Evolutionary conservation across 2,113 vertebrate genomes (phyloP), one percentile per base, ranked within the genome.

Genomic region (Dromiciops gliroides): DNA sequence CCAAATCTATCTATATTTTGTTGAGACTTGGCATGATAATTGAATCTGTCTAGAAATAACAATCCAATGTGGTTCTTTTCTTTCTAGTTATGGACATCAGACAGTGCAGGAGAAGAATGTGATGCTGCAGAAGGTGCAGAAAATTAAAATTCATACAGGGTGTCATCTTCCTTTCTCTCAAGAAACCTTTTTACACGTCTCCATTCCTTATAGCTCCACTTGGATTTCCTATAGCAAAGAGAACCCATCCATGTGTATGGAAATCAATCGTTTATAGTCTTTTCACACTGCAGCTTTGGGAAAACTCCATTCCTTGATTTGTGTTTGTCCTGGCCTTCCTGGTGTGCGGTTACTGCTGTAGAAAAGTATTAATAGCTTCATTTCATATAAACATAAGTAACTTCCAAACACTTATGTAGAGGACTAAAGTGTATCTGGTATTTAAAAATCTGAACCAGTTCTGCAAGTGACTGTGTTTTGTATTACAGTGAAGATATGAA

Each of bases 11-110:
- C 2, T 60, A 4, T 93, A 0, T 51, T 31, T 83, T 92, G 28
- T 56, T 60, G 91, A 60, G 48, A 51, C 48, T 37, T 89, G 52
- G 1, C 50, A 4, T 83, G 67, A 83, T 28, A 25, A 48, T n/a
- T 89, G 31, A 89, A 22, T 89, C 3, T 90, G 25, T 49, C 12
- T 95, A 90, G 92, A 95, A 89, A n/a, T 48, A 89, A 49, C 96
- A 28, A 94, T 51, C 25, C 25, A 26, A 1, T 44, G 0, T 48
- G 92, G 23, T 97, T 97, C 52, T 98, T 94, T 93, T 96, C 93
- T 75, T 96, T 95, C 95, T 97, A 99, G 99, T 99, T 99, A 99
- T 99, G 99, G 99, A 99, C 99, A 98, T 99, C 99, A 89, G 99
- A 99, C 98, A 99, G 98, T 44, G 99, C 99, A 96, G 98, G 99